phyloP scores from a whole-genome alignment of 2,797 vertebrate species.

The Podarcis siculus region DNA sequence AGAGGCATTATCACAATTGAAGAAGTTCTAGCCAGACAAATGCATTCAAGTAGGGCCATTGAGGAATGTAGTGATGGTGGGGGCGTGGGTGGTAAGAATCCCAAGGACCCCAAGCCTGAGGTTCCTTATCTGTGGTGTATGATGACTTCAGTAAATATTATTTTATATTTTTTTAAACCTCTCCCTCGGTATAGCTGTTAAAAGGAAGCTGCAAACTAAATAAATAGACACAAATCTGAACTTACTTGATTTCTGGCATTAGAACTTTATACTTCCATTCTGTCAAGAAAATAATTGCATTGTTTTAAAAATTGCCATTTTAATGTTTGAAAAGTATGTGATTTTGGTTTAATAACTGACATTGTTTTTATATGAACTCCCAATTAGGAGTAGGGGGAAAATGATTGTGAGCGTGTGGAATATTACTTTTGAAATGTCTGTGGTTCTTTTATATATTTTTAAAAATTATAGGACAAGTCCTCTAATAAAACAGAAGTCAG shows the following conservation, averaged over 20 bases:
- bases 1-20: no score
- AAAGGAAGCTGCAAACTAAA: not conserved
- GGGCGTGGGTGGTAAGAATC: no score
- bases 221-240: not conserved
- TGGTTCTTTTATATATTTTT: not conserved
- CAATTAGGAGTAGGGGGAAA: no score
- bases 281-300: not conserved
- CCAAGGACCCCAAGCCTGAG: no score
- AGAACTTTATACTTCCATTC: not conserved
- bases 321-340: not conserved
- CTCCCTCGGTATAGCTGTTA: not conserved
- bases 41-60: no score
- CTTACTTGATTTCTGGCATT: not conserved
- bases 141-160: not conserved
- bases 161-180: not conserved
- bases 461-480: conserved; percentile 87
- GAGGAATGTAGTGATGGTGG: no score
- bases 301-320: not conserved
- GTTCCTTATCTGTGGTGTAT: no score
- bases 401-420: not conserved
- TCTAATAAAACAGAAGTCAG: conserved; percentile 88
- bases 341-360: not conserved
- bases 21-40: no score
- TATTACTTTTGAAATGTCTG: conserved; percentile 15
- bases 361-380: not conserved